A percentile compares a stretch with the other conserved stretches of the same genome.
Conservation (phyloP, 2,113 vertebrate genomes). For the Phainopepla nitens region DNA sequence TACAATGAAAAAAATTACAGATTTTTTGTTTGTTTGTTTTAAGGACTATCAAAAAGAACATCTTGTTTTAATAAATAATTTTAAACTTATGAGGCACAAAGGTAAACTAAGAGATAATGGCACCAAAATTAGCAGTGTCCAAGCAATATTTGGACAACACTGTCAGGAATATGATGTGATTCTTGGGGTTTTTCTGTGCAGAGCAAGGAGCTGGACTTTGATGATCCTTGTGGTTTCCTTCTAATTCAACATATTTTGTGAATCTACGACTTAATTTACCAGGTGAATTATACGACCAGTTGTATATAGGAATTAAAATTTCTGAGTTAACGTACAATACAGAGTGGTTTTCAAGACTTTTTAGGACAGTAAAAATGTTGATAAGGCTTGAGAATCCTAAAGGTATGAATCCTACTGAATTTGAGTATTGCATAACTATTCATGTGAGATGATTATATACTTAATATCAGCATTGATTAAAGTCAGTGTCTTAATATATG, state of each 20-base stretch:
- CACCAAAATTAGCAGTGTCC: background rate
- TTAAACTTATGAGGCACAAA: background rate
- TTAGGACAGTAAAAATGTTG: background rate
- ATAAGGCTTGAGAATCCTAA: background rate
- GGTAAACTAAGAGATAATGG: fast-evolving
- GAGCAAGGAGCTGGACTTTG: fast-evolving
- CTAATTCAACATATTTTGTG: background rate
- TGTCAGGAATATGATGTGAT: background rate
- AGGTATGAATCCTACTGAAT: background rate
- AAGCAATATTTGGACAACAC: background rate
- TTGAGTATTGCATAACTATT: background rate
- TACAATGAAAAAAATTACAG: background rate
- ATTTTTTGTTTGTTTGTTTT: background rate
- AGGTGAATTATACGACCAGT: background rate
- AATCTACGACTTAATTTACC: background rate
- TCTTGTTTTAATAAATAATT: background rate
- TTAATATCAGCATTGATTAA: background rate
- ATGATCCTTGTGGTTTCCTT: background rate
- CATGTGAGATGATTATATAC: background rate
- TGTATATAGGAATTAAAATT: background rate
- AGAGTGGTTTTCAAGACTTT: background rate
- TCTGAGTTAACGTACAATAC: background rate
- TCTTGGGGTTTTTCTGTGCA: background rate
- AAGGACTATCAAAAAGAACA: background rate
- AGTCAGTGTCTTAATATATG: background rate